Base-by-base conservation (phyloP, 1,140 invertebrate genomes). In the Lepidurus arcticus region DNA sequence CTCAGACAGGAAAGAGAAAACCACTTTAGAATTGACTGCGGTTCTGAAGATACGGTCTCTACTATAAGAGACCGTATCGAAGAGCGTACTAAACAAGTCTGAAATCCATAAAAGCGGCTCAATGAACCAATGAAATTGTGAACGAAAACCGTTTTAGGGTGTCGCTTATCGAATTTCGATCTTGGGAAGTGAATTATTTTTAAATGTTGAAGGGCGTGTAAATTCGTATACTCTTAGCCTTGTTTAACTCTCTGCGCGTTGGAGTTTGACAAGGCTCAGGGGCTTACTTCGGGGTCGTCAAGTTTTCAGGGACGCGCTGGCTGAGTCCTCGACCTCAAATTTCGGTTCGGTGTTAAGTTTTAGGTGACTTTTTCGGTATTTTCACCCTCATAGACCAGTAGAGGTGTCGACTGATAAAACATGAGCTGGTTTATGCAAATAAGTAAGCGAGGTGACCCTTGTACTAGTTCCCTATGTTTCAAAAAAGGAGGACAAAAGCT, bases 261-360 rank as follows among this genome's bases (percentile, higher is more conserved):
- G 16, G 7, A 21, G 53, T 65, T 65, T 65, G 53, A 21, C 21
- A 4, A n/a, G 16, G 8, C 53, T 34, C 53, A 65, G n/a, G 8
- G 53, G 53, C n/a, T 7, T 65, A n/a, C 9, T 65, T 65, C 53
- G 53, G 53, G 53, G 53, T 65, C 53, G 53, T 21, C 53, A 65
- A 65, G 53, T 65, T 65, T 65, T 65, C 53, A 65, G 21, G 53
- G 53, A 65, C 53, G n/a, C n/a, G n/a, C n/a, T n/a, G n/a, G n/a
- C 7, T 1, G 16, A 65, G 53, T 65, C 53, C 53, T 65, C 53
- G 53, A 65, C 53, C 53, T 65, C 53, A 65, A 65, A 65, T 65
- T 65, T 65, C 53, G 21, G 13, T 65, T 65, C 21, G 53, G 53
- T 65, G 16, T 65, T 65, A 13, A 65, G 53, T 65, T 65, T 65